phyloP scores from a whole-genome alignment of 2,888 invertebrate species.

The Drosophila mettleri region DNA sequence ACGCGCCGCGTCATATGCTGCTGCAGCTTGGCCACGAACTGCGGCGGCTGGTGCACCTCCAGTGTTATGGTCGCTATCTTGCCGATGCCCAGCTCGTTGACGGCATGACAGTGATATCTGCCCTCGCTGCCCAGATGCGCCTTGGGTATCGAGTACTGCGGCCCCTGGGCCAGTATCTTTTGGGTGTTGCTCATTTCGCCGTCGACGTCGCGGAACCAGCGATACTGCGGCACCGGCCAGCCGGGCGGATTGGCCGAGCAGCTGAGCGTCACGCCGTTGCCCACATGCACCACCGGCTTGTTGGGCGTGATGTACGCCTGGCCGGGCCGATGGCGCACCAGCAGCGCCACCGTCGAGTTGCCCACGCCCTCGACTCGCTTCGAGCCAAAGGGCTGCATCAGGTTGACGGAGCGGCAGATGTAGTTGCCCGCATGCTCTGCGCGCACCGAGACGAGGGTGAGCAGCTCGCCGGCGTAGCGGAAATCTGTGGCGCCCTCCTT shows the following conservation, averaged over 20 bases:
- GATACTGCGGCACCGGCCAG: constrained; percentile 95
- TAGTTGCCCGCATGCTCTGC: constrained; percentile 96
- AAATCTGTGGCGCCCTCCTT: constrained; percentile 94
- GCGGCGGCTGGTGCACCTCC: constrained; percentile 95
- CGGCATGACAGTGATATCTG: constrained; percentile 95
- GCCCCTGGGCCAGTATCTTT: constrained; percentile 91
- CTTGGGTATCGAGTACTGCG: constrained; percentile 93
- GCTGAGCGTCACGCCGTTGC: constrained; percentile 92
- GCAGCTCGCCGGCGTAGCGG: constrained; percentile 90
- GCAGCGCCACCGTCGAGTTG: constrained; percentile 92
- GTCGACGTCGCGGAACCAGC: constrained; percentile 93
- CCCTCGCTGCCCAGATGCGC: constrained; percentile 95
- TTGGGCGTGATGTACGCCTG: constrained; percentile 93
- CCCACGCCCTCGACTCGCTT: constrained; percentile 91
- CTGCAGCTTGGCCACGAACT: constrained; percentile 92
- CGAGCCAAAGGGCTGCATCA: constrained; percentile 90
- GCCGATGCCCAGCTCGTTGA: constrained; percentile 94
- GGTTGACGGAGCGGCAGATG: constrained; percentile 94
- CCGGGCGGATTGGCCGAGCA: constrained; percentile 95
- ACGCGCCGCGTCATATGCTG: constrained; percentile 92
- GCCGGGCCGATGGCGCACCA: constrained; percentile 95
- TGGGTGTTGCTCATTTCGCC: constrained; percentile 87
- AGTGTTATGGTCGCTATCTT: constrained; percentile 93
- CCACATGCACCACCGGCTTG: constrained; percentile 93
- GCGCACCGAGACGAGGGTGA: constrained; percentile 91